Base-by-base conservation (phyloP, 2,113 vertebrate genomes). In the Uropsilus gracilis region DNA sequence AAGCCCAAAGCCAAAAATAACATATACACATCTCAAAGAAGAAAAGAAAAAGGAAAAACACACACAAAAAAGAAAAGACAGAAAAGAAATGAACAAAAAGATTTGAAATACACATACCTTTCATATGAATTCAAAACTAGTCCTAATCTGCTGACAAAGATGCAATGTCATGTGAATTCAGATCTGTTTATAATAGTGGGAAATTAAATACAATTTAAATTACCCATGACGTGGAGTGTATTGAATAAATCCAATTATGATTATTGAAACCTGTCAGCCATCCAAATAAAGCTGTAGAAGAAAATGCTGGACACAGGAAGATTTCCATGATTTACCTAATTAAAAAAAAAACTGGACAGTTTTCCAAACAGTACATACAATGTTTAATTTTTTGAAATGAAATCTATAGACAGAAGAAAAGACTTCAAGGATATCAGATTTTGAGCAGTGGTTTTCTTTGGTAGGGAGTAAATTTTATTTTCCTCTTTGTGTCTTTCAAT, bases 341-440 rank as follows among this genome's bases (percentile, higher is more conserved):
- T 17, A 73, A 57, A 75, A 83, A 84, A 92, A 73, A n/a, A 5
- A 39, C 16, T 78, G 24, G 75, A 42, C 59, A 59, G 28, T 85
- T 90, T 95, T 85, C 39, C 73, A 88, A 91, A 57, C 2, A 92
- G 59, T 32, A 32, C 12, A 22, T 76, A 14, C 12, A 82, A 37
- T 66, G 44, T 48, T 88, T 78, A 88, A 10, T 69, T 84, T 92
- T 53, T 86, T 84, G 78, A 80, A 94, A 93, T 89, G 69, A 66
- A 93, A 82, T 10, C 78, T 68, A 63, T 63, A 57, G 57, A 50
- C 8, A 32, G 30, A 90, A 88, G 30, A 88, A 53, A 94, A 53
- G 28, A 53, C 50, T 61, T 37, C 32, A 95, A 89, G 39, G n/a
- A 42, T 73, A 50, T 26, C 7, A 76, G 90, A 48, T 86, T 68